Evolutionary conservation across 2,113 vertebrate species (phyloP), one percentile per base, ranked within the genome.

Genomic region (rat (Rattus norvegicus)): DNA sequence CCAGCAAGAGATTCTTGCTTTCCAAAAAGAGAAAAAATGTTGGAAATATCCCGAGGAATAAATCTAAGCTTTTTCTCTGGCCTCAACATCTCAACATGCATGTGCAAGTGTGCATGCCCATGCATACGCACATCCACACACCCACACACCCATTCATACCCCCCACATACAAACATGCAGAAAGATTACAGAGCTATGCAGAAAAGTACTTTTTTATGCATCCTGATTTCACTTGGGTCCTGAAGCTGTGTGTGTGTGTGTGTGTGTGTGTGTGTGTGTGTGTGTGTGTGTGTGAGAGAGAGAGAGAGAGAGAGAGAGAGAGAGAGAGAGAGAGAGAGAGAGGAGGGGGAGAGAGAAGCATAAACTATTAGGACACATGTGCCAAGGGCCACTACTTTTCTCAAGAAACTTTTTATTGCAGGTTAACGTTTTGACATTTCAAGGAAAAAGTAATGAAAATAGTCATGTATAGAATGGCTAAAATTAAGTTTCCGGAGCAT

Each of bases 371-470:
- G 69, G 67, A 54, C 93, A 36, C 7, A 63, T 63, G 22, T 28
- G 63, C 24, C 63, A 26, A 65, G 19, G 85, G 30, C 47, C 28
- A 17, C 56, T 56, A 16, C n/a, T 72, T 61, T 93, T 87, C 84
- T 93, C 70, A 59, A 72, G 43, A 61, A 52, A 33, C 47, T 88
- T 93, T 73, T 90, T 79, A 39, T 85, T 90, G 12, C 4, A 83
- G 54, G 36, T 80, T 87, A 90, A 83, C 24, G 52, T 80, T 96
- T 90, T 92, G 39, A 92, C 54, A 59, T 83, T 43, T 59, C 79
- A 61, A 76, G n/a, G 28, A 33, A 36, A 84, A 49, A 65, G 63
- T 17, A n/a, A 72, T 36, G 88, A 92, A 87, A 73, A 80, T 49
- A 7, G 24, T 84, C 61, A 72, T 26, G 20, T 30, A 33, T 61